Evolutionary conservation across 2,113 vertebrate genomes (phyloP).

Genomic region (Galbula dea): DNA sequence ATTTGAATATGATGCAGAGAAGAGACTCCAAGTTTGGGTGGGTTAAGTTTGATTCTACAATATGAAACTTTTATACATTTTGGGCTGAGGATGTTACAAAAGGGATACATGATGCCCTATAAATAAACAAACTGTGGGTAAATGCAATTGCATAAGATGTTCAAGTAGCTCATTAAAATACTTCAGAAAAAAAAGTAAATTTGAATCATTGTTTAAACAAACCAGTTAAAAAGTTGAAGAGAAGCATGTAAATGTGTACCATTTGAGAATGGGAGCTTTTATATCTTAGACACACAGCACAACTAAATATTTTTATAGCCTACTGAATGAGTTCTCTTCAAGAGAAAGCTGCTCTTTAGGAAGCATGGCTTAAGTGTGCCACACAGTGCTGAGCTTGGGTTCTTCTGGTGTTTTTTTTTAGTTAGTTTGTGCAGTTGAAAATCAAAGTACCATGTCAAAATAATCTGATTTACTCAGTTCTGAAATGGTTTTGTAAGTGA

Average conservation of each 20-base stretch:
- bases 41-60: not conserved
- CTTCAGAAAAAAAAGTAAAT: not conserved
- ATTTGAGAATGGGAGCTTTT: conserved; percentile 55
- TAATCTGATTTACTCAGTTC: not conserved
- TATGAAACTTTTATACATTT: not conserved
- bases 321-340: not conserved
- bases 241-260: not conserved
- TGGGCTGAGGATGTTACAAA: not conserved
- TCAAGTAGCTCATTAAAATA: not conserved
- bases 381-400: not conserved
- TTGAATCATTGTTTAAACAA: not conserved
- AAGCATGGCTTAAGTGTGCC: accelerated
- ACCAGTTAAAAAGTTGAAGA: not conserved
- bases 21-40: not conserved
- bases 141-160: not conserved
- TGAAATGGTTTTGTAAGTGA: conserved; percentile 17
- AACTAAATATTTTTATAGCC: not conserved
- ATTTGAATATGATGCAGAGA: not conserved
- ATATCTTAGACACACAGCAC: not conserved
- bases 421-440: not conserved
- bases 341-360: not conserved
- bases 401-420: not conserved
- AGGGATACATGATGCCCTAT: not conserved
- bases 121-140: not conserved
- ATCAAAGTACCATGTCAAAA: not conserved